phyloP scores from a whole-genome alignment of 2,113 vertebrate genomes.

The Tricholaema leucomelas region DNA sequence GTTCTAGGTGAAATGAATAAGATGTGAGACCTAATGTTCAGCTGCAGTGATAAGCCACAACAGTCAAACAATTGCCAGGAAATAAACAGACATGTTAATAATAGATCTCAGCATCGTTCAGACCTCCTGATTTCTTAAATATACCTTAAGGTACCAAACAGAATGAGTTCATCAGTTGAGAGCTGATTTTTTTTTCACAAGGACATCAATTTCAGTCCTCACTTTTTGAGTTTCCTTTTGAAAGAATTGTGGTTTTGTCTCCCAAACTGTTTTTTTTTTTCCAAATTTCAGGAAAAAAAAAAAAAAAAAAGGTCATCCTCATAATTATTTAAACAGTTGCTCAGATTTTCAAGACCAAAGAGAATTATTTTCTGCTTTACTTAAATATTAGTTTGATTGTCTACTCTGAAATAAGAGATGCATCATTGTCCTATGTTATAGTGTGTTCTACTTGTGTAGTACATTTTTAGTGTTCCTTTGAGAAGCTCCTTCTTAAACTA shows the following conservation, averaged over 20 bases:
- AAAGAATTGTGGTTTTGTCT: background rate
- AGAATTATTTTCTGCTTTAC: background rate
- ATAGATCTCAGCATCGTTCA: background rate
- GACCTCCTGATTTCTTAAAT: background rate
- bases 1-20: slow-evolving; percentile 45
- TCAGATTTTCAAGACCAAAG: background rate
- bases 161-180: background rate
- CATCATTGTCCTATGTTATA: background rate
- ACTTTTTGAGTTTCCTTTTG: background rate
- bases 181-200: background rate
- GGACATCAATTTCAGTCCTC: background rate
- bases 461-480: rapidly evolving
- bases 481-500: background rate
- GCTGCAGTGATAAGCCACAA: background rate
- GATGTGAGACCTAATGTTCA: background rate
- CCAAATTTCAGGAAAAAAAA: too few relatives aligned
- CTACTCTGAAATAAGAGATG: background rate
- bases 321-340: background rate
- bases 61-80: slow-evolving; percentile 10
- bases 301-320: background rate
- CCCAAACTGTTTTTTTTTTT: background rate
- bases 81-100: slow-evolving; percentile 18
- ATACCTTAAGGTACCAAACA: background rate
- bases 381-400: background rate
- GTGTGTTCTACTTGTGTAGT: background rate